These are phyloP conservation scores for Dascyllus trimaculatus DNA, from an alignment of 2,113 vertebrate genomes.

Conservation along the genomic window DNA sequence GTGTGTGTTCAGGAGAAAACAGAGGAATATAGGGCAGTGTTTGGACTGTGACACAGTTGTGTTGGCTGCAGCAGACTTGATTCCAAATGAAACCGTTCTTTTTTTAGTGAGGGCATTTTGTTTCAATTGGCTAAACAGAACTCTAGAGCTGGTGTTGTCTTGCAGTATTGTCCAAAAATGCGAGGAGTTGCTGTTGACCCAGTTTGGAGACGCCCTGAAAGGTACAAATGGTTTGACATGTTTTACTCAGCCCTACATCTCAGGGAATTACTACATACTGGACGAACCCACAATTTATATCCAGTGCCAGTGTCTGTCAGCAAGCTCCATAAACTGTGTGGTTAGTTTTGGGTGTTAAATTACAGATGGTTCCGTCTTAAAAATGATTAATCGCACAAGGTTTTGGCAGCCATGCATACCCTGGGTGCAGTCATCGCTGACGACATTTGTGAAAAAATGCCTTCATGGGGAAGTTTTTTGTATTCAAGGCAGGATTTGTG, in stretches of 20 bases:
- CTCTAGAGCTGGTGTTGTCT: not conserved
- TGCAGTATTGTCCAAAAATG: not conserved
- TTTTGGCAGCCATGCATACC: not conserved
- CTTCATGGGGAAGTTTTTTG: too few species aligned
- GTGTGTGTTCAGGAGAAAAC: conserved; percentile 9
- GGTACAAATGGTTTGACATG: not conserved
- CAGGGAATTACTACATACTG: not conserved
- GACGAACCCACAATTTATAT: not conserved
- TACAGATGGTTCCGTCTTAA: not conserved
- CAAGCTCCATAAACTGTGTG: not conserved
- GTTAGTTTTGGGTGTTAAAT: not conserved
- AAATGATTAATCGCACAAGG: not conserved
- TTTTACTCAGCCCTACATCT: not conserved
- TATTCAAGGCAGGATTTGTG: too few species aligned
- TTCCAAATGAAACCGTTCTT: conserved; percentile 15
- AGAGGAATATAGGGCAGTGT: conserved; percentile 9
- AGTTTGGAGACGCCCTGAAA: not conserved
- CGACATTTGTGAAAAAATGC: not conserved
- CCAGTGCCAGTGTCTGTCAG: not conserved
- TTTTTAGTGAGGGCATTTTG: not conserved
- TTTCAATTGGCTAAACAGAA: not conserved
- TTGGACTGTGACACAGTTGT: conserved; percentile 9
- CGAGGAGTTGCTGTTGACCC: not conserved
- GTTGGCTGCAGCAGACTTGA: not conserved
- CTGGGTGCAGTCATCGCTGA: not conserved